These are phyloP conservation scores for Centruroides sculpturatus DNA, from an alignment of 1,140 invertebrate genomes.

Conservation along the genomic window DNA sequence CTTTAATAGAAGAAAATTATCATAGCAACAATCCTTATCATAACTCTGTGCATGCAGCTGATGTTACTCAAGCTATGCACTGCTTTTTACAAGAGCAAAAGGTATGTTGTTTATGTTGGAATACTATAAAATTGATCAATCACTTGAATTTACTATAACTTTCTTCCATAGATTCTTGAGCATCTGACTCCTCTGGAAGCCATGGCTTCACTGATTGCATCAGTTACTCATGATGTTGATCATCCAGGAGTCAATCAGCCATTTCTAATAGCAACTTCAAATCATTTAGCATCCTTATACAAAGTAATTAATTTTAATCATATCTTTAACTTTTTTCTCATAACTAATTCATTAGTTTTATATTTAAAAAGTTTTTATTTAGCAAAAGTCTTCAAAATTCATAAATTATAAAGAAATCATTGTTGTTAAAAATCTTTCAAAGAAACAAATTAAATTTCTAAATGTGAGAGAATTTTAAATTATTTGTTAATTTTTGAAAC, in stretches of 20 bases:
- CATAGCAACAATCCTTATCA: slow-evolving; percentile 87
- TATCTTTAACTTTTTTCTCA: not conserved
- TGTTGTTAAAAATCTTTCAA: no score
- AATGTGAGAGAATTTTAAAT: no score
- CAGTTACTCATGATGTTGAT: slow-evolving; percentile 83
- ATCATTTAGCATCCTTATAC: slow-evolving; percentile 72
- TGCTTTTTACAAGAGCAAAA: slow-evolving; percentile 73
- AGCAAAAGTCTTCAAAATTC: no score
- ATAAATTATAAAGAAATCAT: no score
- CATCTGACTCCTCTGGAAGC: slow-evolving; percentile 58
- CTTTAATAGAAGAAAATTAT: slow-evolving; percentile 77
- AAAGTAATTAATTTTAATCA: slow-evolving; percentile 40
- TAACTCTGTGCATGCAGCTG: slow-evolving; percentile 84
- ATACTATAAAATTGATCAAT: no score
- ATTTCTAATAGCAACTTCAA: slow-evolving; percentile 74
- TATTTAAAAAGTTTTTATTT: no score
- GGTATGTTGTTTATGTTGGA: slow-evolving; percentile 31
- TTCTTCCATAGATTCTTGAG: not conserved
- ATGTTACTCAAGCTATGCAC: slow-evolving; percentile 86
- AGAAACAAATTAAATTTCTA: no score
- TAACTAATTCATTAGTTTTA: not conserved
- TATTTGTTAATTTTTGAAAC: no score
- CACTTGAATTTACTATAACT: no score
- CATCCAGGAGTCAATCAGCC: slow-evolving; percentile 88
- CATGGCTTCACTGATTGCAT: slow-evolving; percentile 75